A percentile compares a stretch with the other conserved stretches of the same genome.
Evolutionary conservation across 1,140 invertebrate species (phyloP).

Genomic region (Trissolcus basalis): DNA sequence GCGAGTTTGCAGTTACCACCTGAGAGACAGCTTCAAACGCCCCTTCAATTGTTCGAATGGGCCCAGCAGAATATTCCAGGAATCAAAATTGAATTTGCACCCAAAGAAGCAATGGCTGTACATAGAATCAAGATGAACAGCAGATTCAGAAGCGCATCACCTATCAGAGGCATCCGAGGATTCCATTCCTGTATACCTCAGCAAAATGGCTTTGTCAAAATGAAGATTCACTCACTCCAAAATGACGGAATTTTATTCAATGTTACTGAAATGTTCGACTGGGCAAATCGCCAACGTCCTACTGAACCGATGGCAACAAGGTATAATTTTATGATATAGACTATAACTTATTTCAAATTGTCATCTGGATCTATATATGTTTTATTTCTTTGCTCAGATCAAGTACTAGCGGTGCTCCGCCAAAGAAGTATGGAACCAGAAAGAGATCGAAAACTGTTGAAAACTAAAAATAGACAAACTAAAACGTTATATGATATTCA

Average conservation of each 20-base stretch:
- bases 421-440: too few species aligned
- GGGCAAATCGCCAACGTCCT: too few species aligned
- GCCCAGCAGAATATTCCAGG: constrained; percentile 11
- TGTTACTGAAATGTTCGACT: not conserved
- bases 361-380: too few species aligned
- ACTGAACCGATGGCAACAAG: too few species aligned
- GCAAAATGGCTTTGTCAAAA: constrained; percentile 8
- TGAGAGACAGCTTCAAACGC: constrained; percentile 32
- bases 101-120: constrained; percentile 12
- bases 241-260: not conserved
- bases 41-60: constrained; percentile 17
- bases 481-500: too few species aligned
- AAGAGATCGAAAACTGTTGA: too few species aligned
- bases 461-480: too few species aligned
- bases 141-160: constrained; percentile 6
- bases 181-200: constrained; percentile 10
- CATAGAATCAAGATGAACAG: constrained; percentile 5
- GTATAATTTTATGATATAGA: too few species aligned
- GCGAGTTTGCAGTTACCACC: constrained; percentile 46
- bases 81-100: constrained; percentile 21
- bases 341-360: too few species aligned
- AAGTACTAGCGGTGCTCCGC: too few species aligned
- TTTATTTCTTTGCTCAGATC: too few species aligned
- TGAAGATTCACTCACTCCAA: constrained; percentile 17
- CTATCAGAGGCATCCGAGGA: constrained; percentile 14